A percentile compares a stretch with the other conserved stretches of the same genome.
These are phyloP conservation scores for Matsumurasca onukii DNA, from an alignment of 1,140 invertebrate species.

Conservation along the genomic window DNA sequence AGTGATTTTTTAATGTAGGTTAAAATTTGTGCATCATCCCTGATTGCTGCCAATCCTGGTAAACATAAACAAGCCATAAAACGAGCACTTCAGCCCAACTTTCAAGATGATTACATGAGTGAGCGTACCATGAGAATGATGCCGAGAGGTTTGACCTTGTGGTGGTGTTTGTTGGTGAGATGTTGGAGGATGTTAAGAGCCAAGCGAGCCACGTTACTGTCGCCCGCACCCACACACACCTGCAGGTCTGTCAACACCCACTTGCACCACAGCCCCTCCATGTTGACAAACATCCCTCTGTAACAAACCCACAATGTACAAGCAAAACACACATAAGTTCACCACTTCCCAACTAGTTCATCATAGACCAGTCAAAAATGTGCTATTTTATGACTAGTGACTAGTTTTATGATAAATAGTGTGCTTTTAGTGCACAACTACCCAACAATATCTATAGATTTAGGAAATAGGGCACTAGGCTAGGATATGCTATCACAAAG, in stretches of 20 bases:
- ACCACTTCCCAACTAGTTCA: no score
- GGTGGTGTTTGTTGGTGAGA: slow-evolving; percentile 35
- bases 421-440: background rate
- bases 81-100: no score
- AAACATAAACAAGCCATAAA: no score
- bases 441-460: no score
- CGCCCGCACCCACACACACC: slow-evolving; percentile 32
- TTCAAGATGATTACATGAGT: background rate
- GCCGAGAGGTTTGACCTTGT: slow-evolving; percentile 37
- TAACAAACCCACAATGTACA: slow-evolving; percentile 22
- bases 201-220: slow-evolving; percentile 25
- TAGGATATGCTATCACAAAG: no score
- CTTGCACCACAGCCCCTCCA: slow-evolving; percentile 38
- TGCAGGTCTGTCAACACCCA: slow-evolving; percentile 39
- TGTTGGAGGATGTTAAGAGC: slow-evolving; percentile 37
- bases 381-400: no score
- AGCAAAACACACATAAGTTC: no score
- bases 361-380: no score
- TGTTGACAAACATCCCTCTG: slow-evolving; percentile 38
- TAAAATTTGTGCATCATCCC: no score
- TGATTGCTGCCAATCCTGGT: no score
- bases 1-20: no score
- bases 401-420: slow-evolving; percentile 11
- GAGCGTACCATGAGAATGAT: slow-evolving; percentile 35
- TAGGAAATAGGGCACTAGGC: no score